Conservation (phyloP, 2,113 vertebrate species). For the Callorhinus ursinus region DNA sequence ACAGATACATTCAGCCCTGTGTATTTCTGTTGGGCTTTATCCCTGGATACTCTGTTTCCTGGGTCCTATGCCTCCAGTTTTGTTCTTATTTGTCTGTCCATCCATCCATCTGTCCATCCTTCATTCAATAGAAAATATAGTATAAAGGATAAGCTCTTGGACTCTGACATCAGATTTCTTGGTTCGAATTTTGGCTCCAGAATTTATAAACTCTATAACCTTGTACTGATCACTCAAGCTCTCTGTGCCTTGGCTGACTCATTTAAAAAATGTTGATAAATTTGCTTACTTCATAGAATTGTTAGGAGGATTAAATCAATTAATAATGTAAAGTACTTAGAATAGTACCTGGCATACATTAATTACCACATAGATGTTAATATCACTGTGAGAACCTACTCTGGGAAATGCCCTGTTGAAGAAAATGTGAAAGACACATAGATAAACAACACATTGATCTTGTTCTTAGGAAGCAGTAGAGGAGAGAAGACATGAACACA, state of each 20-base stretch:
- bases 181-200: neutral
- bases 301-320: neutral
- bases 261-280: neutral
- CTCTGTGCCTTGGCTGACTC: neutral
- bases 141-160: neutral
- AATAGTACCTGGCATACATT: neutral
- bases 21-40: neutral
- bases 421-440: neutral
- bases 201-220: neutral
- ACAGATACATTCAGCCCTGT: neutral
- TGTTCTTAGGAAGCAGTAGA: neutral
- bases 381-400: neutral
- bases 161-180: neutral
- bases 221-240: neutral
- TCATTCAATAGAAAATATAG: neutral
- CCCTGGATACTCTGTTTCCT: neutral
- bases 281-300: neutral
- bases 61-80: neutral
- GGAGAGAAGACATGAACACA: neutral
- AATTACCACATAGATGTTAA: neutral
- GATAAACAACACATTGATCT: neutral
- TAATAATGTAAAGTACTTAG: neutral
- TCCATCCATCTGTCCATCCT: neutral
- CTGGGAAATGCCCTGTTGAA: neutral
- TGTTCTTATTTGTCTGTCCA: neutral